Conservation (phyloP, 2,113 vertebrate genomes). For the Sapajus apella region DNA sequence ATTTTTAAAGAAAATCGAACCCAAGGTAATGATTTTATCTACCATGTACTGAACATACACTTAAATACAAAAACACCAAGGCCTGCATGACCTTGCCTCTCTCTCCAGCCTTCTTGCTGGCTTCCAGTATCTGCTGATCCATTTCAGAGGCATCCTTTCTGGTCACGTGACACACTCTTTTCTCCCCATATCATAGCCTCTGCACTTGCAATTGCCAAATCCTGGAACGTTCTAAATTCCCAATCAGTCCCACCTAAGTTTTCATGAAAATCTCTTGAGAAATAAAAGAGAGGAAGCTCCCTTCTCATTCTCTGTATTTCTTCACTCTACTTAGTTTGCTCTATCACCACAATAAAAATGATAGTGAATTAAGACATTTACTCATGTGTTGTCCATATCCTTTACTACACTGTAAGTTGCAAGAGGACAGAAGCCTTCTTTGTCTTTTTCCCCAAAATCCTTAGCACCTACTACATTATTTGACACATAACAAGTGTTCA, state of each 20-base stretch:
- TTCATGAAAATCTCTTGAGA: neutral
- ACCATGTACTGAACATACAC: neutral
- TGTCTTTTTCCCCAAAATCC: neutral
- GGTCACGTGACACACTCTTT: fast-evolving
- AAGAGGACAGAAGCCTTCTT: neutral
- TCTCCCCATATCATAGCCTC: neutral
- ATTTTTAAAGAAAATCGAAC: neutral
- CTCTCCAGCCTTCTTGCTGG: neutral
- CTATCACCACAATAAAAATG: neutral
- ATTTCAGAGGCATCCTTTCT: neutral
- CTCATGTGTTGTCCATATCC: neutral
- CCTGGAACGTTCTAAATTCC: neutral
- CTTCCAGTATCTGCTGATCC: neutral
- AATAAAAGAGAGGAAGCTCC: neutral
- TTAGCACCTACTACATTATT: neutral
- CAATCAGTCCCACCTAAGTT: neutral
- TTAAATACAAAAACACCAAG: neutral
- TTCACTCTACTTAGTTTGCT: neutral
- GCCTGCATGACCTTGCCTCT: fast-evolving
- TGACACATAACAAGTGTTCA: neutral
- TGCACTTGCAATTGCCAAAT: neutral
- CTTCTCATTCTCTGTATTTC: neutral
- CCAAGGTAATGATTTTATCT: neutral
- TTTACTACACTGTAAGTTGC: neutral
- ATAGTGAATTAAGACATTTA: neutral